Evolutionary conservation across 2,113 vertebrate genomes (phyloP).

Genomic region (Apodemus sylvaticus): DNA sequence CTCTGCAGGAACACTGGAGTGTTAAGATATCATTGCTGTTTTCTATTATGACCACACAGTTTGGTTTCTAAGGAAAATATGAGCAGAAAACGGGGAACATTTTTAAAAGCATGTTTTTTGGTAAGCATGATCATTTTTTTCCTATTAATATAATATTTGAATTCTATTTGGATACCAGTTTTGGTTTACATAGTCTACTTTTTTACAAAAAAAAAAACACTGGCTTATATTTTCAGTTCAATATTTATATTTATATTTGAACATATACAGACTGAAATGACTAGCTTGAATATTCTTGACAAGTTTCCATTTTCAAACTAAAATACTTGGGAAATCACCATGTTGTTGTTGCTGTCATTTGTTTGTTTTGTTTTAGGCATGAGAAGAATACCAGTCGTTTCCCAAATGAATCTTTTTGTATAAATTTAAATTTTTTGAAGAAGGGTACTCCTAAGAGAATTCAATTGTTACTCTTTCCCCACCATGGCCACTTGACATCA

Average conservation of each 20-base stretch:
- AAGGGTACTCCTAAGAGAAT: background rate
- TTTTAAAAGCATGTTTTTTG: slow-evolving; percentile 7
- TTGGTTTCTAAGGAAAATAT: background rate
- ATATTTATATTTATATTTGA: slow-evolving; percentile 12
- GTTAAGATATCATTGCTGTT: background rate
- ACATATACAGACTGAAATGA: slow-evolving; percentile 7
- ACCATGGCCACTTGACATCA: background rate
- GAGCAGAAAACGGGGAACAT: background rate
- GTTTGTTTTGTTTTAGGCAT: background rate
- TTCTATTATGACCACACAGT: background rate
- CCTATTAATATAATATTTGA: background rate
- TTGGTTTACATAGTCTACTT: background rate
- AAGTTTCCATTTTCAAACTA: background rate
- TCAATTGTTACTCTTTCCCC: background rate
- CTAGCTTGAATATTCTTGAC: background rate
- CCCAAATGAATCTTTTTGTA: background rate
- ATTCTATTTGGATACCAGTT: slow-evolving; percentile 36
- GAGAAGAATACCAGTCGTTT: background rate
- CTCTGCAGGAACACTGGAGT: accelerated
- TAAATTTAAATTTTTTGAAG: slow-evolving; percentile 31
- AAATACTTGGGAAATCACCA: slow-evolving; percentile 25
- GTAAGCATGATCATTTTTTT: slow-evolving; percentile 12
- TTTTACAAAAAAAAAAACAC: background rate
- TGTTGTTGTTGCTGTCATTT: too few species aligned
- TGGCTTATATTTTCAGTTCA: slow-evolving; percentile 54